Evolutionary conservation across 2,888 invertebrate genomes (phyloP), one percentile per base, ranked within the genome.

Genomic region (Incurvaria masculella): DNA sequence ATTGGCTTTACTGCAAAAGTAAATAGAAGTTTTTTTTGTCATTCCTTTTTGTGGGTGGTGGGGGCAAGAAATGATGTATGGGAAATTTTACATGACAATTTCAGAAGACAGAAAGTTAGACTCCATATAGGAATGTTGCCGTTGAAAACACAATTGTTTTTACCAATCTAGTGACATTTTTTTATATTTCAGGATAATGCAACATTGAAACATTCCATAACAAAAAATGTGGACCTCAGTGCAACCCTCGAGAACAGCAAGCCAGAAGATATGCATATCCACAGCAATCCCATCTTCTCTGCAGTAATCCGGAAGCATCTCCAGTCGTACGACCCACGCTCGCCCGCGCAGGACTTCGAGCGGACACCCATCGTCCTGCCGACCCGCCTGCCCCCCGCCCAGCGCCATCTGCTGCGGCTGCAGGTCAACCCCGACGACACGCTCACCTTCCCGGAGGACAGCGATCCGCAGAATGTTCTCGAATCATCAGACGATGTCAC

Each of bases 301-400:
- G 75, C 78, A 47, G 72, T 79, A 42, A 75, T 79, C 51, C 76
- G 72, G 53, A 76, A 70, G 52, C 76, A 78, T 55, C 62, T 79
- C 42, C 73, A 75, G 49, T 73, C 72, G 10, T 78, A 75, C 58
- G 79, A 84, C 59, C 84, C 83, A 23, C 71, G 84, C 33, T 84
- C 84, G 2, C 83, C 84, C 20, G 74, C 82, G 42, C 69, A 73
- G 49, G 83, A 83, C 49, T 81, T 83, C 65, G 74, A 78, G 50
- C 68, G 83, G 47, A 84, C 84, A n/a, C 84, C 84, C 17, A 81
- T 84, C 48, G 61, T 75, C 40, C 63, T 78, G 57, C 41, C 64
- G n/a, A n/a, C n/a, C 23, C 10, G 5, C 23, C 4, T 6, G 23
- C 23, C 23, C 4, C 23, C 4, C 5, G 23, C 23, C 23, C 23